phyloP scores from a whole-genome alignment of 2,113 vertebrate species.

The Oophaga pumilio region DNA sequence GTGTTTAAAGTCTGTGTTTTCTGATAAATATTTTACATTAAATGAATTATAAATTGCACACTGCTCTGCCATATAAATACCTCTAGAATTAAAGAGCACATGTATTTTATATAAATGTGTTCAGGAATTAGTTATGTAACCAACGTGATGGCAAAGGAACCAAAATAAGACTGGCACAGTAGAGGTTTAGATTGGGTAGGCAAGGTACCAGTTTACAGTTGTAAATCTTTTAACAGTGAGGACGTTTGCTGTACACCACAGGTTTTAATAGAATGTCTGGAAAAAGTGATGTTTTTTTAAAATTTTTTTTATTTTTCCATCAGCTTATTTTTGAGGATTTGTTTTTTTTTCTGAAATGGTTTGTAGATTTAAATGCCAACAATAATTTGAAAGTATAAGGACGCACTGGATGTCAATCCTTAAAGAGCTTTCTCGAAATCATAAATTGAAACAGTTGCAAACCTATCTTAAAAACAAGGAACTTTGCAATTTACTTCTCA shows the following conservation, averaged over 20 bases:
- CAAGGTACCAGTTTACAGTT: neutral
- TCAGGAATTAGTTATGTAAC: constrained; percentile 3
- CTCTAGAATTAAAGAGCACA: neutral
- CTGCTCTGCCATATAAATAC: constrained; percentile 2
- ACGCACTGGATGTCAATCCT: too few relatives aligned
- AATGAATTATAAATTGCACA: constrained; percentile 31
- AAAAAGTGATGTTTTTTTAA: neutral
- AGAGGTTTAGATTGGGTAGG: neutral
- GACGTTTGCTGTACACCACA: neutral
- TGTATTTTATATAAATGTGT: neutral
- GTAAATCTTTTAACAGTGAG: neutral
- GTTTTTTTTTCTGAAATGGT: too few relatives aligned
- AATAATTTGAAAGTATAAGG: too few relatives aligned
- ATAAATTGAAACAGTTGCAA: too few relatives aligned
- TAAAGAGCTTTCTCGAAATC: too few relatives aligned
- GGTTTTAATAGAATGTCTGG: neutral
- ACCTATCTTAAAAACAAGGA: too few relatives aligned
- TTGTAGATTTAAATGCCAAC: too few relatives aligned
- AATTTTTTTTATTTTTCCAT: neutral
- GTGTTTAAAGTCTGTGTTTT: constrained; percentile 26
- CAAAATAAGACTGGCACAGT: constrained; percentile 2
- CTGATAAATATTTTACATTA: constrained; percentile 35
- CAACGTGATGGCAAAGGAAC: neutral
- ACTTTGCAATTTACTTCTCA: too few relatives aligned
- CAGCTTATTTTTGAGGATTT: too few relatives aligned